Base-by-base conservation (phyloP, 2,888 invertebrate genomes). In the Lycia hirtaria region DNA sequence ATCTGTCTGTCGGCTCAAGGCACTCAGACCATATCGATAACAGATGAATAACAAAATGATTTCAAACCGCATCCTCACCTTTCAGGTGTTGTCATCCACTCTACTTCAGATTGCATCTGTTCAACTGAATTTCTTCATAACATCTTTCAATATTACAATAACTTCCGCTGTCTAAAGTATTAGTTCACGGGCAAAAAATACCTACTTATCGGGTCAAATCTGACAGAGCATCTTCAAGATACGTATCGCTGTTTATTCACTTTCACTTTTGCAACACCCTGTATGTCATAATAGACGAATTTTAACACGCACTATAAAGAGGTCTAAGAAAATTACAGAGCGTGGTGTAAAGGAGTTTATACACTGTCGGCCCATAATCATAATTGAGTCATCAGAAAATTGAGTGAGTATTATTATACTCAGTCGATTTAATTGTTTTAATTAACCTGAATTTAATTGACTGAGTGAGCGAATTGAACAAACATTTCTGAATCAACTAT, bases 181-280 rank as follows among this genome's bases (percentile, higher is more conserved):
- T 55, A 37, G 37, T 55, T 28, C 55, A 55, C 32, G 6, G 12
- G 12, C 17, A 32, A 4, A 33, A 43, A 26, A 30, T 17, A 37
- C 6, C 19, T 20, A 28, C 15, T 14, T 44, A 28, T 24, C 35
- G 22, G n/a, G 43, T 43, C 55, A 37, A 20, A 40, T 49, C 56
- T 44, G 56, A 48, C 48, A 56, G 50, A 17, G 37, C 49, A 32
- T 56, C 49, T 56, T 50, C 38, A 38, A 41, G 33, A 19, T 37
- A 55, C 50, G 44, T 45, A 50, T 9, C 3, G 14, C 37, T 24
- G 30, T 49, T 41, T 55, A 41, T 58, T 49, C 17, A 51, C 57
- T 62, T 62, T 55, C 55, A 58, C 44, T 44, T 48, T 49, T 35
- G 40, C 52, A 55, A 50, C 56, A 56, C 4, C 44, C 44, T 50